These are phyloP conservation scores for Rhabdophis nuchalis DNA, from an alignment of 2,797 vertebrate genomes.

Conservation along the genomic window DNA sequence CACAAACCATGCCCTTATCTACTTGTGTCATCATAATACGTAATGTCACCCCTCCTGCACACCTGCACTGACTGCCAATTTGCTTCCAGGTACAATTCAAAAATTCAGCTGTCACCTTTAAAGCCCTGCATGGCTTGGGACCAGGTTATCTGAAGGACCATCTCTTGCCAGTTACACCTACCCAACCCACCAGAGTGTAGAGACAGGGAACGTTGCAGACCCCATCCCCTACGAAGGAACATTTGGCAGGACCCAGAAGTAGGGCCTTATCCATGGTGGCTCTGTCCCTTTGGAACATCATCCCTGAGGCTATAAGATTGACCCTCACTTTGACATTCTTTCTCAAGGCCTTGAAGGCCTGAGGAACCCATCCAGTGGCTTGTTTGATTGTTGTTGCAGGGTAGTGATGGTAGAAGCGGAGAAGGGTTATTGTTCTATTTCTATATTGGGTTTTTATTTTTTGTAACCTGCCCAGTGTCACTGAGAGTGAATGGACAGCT, in stretches of 20 bases:
- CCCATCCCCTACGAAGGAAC: neutral
- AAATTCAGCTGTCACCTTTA: neutral
- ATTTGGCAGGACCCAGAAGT: neutral
- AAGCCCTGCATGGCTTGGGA: neutral
- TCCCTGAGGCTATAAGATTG: neutral
- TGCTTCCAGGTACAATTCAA: neutral
- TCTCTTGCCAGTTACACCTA: neutral
- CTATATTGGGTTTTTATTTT: neutral
- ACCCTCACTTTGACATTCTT: neutral
- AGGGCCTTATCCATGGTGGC: neutral
- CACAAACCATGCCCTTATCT: neutral
- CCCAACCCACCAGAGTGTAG: neutral
- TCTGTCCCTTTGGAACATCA: neutral
- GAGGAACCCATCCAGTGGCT: neutral
- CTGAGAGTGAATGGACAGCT: neutral
- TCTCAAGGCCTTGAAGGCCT: neutral
- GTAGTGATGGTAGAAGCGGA: neutral
- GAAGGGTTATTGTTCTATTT: neutral
- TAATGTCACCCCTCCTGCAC: neutral
- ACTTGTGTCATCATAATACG: neutral
- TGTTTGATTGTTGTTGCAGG: neutral
- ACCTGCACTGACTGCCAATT: neutral
- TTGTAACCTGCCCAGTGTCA: neutral
- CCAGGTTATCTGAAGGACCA: neutral
- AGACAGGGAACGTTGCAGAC: neutral